Evolutionary conservation across 2,797 vertebrate species (phyloP).

Genomic region (Malacoctenus gilli): DNA sequence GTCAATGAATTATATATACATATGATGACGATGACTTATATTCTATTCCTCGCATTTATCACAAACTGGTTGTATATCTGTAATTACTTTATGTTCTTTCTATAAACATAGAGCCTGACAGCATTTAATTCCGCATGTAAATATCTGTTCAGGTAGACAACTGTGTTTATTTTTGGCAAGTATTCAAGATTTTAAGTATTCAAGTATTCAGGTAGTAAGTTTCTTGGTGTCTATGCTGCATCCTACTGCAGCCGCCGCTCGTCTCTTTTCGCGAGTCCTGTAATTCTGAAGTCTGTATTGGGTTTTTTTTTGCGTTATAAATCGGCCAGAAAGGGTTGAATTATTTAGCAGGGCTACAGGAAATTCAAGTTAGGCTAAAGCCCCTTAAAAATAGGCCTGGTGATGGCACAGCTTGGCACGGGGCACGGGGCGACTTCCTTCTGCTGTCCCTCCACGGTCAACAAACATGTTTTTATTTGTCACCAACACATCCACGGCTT

Average conservation of each 20-base stretch:
- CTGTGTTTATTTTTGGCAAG: no score
- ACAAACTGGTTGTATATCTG: no score
- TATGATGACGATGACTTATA: no score
- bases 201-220: no score
- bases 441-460: slow-evolving; percentile 27
- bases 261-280: slow-evolving; percentile 24
- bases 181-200: no score
- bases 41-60: no score
- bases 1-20: no score
- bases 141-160: no score
- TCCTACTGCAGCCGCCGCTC: slow-evolving; percentile 18
- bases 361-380: slow-evolving; percentile 48
- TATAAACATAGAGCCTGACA: no score
- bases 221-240: slow-evolving; percentile 2
- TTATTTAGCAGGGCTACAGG: slow-evolving; percentile 51
- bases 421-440: slow-evolving; percentile 25
- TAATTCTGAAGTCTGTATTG: slow-evolving; percentile 34
- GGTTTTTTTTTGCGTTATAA: slow-evolving; percentile 65
- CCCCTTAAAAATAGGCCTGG: slow-evolving; percentile 50
- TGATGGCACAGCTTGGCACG: slow-evolving; percentile 29
- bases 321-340: slow-evolving; percentile 53
- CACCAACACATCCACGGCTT: slow-evolving; percentile 36
- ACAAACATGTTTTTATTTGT: slow-evolving; percentile 16
- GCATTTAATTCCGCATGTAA: no score
- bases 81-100: no score